Conservation (phyloP, 2,797 vertebrate species). For the Chrysocyon brachyurus region DNA sequence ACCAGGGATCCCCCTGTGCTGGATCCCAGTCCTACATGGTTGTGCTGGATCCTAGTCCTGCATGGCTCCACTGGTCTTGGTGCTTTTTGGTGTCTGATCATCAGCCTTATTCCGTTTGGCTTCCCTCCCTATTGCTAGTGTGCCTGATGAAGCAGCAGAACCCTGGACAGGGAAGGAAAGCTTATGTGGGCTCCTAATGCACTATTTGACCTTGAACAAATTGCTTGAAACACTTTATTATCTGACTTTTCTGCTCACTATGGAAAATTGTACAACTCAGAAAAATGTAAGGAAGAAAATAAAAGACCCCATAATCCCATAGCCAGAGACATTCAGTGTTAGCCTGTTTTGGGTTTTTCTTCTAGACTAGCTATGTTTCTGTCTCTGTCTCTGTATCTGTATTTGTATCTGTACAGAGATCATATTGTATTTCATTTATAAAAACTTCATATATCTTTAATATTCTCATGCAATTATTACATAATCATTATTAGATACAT, state of each 20-base stretch:
- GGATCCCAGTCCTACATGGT: not conserved
- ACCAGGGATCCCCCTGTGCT: not conserved
- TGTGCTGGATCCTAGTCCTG: not conserved
- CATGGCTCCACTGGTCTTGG: too few relatives aligned
- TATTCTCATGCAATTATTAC: not conserved
- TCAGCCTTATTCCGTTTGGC: not conserved
- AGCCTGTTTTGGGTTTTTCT: not conserved
- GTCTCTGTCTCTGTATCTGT: not conserved
- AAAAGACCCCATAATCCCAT: not conserved
- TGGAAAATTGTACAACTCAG: not conserved
- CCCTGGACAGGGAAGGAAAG: not conserved
- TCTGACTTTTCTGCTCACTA: conserved; percentile 43
- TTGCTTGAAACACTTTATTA: not conserved
- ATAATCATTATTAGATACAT: not conserved
- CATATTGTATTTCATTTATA: not conserved
- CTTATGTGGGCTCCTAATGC: not conserved
- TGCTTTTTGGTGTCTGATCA: not conserved
- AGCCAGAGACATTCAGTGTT: not conserved
- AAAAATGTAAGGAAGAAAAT: not conserved
- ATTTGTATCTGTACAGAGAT: not conserved
- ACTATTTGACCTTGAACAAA: not conserved
- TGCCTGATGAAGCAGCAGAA: not conserved
- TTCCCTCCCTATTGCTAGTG: not conserved
- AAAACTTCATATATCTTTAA: not conserved
- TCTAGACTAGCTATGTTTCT: not conserved